A percentile compares a stretch with the other conserved stretches of the same genome.
Conservation (phyloP, 2,888 invertebrate species). For the Eupithecia subumbrata region DNA sequence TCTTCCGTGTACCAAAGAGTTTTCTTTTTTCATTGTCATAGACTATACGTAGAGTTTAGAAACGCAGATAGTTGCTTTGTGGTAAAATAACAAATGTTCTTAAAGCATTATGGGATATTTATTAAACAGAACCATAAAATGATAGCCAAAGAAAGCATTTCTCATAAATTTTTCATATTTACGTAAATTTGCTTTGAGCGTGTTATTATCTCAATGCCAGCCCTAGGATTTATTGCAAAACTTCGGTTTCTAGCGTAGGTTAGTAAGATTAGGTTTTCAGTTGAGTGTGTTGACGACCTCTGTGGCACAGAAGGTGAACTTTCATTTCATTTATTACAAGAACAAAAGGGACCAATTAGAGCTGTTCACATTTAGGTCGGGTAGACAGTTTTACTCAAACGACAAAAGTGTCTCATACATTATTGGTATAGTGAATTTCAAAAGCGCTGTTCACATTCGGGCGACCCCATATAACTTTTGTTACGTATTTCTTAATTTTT, state of each 20-base stretch:
- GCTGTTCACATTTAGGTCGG: no score
- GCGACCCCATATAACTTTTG: no score
- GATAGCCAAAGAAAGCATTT: neutral
- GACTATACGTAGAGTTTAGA: no score
- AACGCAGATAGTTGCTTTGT: neutral
- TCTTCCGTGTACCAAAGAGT: no score
- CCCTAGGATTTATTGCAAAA: slow-evolving; percentile 18
- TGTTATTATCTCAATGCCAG: neutral
- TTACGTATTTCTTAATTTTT: no score
- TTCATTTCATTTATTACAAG: neutral
- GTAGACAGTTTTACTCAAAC: no score
- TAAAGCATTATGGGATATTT: neutral
- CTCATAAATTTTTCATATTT: neutral
- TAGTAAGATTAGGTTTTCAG: neutral
- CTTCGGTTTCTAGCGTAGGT: neutral
- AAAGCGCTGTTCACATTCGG: no score
- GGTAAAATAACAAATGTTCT: neutral
- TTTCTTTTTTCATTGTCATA: no score
- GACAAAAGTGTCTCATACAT: no score
- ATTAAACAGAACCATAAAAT: neutral
- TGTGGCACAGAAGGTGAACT: neutral
- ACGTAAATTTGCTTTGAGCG: neutral
- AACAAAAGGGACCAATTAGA: no score
- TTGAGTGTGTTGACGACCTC: neutral
- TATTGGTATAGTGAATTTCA: no score